Evolutionary conservation across 2,797 vertebrate species (phyloP).

Genomic region (Fringilla coelebs): DNA sequence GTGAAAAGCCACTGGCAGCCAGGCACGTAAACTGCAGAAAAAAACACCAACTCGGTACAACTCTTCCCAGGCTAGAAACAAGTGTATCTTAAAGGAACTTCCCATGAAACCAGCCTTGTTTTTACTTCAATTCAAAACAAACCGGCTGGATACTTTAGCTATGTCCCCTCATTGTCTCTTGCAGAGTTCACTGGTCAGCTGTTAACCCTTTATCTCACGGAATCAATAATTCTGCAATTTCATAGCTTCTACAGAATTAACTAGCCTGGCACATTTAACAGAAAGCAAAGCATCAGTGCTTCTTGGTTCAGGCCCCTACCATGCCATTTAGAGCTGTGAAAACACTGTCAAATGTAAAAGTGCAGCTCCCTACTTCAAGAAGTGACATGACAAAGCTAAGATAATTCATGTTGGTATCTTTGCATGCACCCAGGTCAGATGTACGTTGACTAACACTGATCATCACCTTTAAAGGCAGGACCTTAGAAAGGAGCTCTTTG

Average conservation of each 20-base stretch:
- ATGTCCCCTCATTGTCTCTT: neutral
- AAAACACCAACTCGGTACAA: neutral
- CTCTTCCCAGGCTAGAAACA: neutral
- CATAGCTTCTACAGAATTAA: neutral
- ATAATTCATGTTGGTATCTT: neutral
- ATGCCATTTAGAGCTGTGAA: neutral
- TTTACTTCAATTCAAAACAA: slow-evolving; percentile 19
- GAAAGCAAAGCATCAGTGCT: neutral
- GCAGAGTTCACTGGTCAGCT: neutral
- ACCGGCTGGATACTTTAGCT: neutral
- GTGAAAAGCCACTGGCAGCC: neutral
- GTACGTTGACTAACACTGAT: neutral
- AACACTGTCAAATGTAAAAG: neutral
- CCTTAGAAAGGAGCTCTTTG: neutral
- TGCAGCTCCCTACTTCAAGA: neutral
- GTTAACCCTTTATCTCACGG: neutral
- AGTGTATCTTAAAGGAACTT: neutral
- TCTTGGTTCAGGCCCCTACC: neutral
- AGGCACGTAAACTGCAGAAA: neutral
- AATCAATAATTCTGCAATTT: neutral
- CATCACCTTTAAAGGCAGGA: neutral
- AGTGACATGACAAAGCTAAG: neutral
- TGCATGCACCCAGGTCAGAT: neutral
- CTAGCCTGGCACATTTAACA: neutral
- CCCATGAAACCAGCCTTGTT: slow-evolving; percentile 51